phyloP scores from a whole-genome alignment of 1,140 invertebrate species.

The Alviniconcha marisindica region DNA sequence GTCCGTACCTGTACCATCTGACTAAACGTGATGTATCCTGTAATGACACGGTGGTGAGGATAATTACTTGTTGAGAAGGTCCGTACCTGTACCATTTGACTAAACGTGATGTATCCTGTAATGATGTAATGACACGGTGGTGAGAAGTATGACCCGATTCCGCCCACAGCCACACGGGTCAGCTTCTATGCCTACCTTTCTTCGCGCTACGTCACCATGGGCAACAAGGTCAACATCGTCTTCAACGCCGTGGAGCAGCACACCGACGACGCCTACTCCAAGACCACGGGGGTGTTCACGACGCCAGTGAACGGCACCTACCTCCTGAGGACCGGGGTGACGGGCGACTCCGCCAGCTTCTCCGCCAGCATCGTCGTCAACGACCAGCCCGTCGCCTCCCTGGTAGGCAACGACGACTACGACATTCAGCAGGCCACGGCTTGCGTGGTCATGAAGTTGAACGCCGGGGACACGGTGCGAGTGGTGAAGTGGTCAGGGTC shows the following conservation, averaged over 20 bases:
- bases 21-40: too few relatives aligned
- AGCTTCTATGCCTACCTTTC: slow-evolving; percentile 22
- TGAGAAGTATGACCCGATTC: too few relatives aligned
- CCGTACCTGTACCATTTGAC: too few relatives aligned
- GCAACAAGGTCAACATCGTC: not conserved
- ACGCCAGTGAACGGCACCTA: slow-evolving; percentile 21
- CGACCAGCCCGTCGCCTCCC: not conserved
- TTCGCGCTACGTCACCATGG: not conserved
- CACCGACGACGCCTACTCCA: slow-evolving; percentile 11
- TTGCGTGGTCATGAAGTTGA: not conserved
- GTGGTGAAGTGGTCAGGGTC: slow-evolving; percentile 15
- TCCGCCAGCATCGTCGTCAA: slow-evolving; percentile 24
- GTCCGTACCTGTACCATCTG: too few relatives aligned
- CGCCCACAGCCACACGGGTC: not conserved
- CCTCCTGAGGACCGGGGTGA: not conserved
- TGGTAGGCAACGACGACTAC: slow-evolving; percentile 18
- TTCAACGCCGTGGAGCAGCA: slow-evolving; percentile 12
- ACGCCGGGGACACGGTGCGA: not conserved
- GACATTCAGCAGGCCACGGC: not conserved
- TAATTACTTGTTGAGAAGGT: too few relatives aligned
- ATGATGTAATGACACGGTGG: too few relatives aligned
- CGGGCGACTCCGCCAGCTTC: not conserved
- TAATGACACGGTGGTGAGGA: too few relatives aligned
- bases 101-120: too few relatives aligned
- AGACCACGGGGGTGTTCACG: slow-evolving; percentile 4